phyloP scores from a whole-genome alignment of 2,113 vertebrate species.

The Xenopus borealis region DNA sequence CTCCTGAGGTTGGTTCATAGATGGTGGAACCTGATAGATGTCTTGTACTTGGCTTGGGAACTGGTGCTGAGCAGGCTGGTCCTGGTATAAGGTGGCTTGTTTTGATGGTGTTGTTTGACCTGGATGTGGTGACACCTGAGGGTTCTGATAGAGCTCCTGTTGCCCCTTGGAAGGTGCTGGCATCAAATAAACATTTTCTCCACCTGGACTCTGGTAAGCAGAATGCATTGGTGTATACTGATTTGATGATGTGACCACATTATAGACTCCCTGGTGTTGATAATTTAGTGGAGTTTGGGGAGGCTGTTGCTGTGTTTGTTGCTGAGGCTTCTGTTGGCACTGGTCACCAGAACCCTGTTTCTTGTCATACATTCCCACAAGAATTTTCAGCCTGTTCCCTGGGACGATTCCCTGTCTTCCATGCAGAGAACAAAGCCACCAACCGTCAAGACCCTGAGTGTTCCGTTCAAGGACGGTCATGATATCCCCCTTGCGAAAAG shows the following conservation, averaged over 20 bases:
- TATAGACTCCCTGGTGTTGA: slow-evolving; percentile 63
- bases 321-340: slow-evolving; percentile 48
- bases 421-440: slow-evolving; percentile 97
- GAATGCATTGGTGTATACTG: slow-evolving; percentile 88
- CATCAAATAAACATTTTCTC: slow-evolving; percentile 87
- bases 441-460: slow-evolving; percentile 92
- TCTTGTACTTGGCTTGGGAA: slow-evolving; percentile 68
- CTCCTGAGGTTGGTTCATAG: slow-evolving; percentile 64
- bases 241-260: slow-evolving; percentile 61
- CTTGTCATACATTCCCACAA: slow-evolving; percentile 95
- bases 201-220: slow-evolving; percentile 61
- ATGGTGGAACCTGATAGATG: slow-evolving; percentile 85
- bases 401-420: slow-evolving; percentile 97
- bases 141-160: slow-evolving; percentile 66
- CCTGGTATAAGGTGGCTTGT: slow-evolving; percentile 55
- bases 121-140: slow-evolving; percentile 65
- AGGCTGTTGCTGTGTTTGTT: slow-evolving; percentile 28
- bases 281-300: slow-evolving; percentile 58
- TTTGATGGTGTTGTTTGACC: slow-evolving; percentile 65
- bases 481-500: slow-evolving; percentile 97
- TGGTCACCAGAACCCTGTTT: slow-evolving; percentile 60
- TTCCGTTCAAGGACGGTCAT: slow-evolving; percentile 96
- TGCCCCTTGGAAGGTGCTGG: slow-evolving; percentile 77
- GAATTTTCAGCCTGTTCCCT: slow-evolving; percentile 92
- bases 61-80: slow-evolving; percentile 58